A percentile compares a stretch with the other conserved stretches of the same genome.
Evolutionary conservation across 2,888 invertebrate species (phyloP).

Genomic region (Phyllotreta striolata): DNA sequence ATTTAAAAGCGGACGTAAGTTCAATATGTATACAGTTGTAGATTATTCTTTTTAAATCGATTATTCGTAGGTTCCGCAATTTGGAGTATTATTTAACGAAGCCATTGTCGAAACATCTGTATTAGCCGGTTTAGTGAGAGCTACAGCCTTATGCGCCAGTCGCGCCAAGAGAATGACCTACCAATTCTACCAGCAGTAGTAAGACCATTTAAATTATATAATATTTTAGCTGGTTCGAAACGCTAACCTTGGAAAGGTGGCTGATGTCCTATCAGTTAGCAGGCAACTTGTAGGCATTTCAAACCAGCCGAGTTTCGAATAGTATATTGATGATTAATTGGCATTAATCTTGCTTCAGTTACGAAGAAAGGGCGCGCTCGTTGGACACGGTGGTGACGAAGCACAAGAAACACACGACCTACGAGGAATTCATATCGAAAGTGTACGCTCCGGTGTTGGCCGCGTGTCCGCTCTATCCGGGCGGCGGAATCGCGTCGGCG

Average conservation of each 20-base stretch:
- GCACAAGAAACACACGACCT: constrained; percentile 87
- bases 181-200: constrained; percentile 91
- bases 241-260: no score
- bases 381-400: constrained; percentile 85
- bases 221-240: neutral
- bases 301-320: no score
- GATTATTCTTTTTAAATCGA: constrained; percentile 15
- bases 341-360: constrained; percentile 66
- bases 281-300: no score
- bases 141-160: constrained; percentile 92
- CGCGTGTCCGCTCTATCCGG: constrained; percentile 61
- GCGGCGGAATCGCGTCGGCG: constrained; percentile 47
- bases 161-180: constrained; percentile 89
- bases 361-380: constrained; percentile 88
- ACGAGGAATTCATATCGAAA: constrained; percentile 85
- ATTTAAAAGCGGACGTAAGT: constrained; percentile 83
- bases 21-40: constrained; percentile 12
- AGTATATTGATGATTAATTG: neutral
- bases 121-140: constrained; percentile 85
- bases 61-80: constrained; percentile 76
- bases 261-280: no score
- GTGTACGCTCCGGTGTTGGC: constrained; percentile 74
- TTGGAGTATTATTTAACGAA: constrained; percentile 96
- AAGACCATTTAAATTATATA: no score
- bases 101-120: constrained; percentile 77